Evolutionary conservation across 2,888 invertebrate genomes (phyloP).

Genomic region (Nymphalis urticae): DNA sequence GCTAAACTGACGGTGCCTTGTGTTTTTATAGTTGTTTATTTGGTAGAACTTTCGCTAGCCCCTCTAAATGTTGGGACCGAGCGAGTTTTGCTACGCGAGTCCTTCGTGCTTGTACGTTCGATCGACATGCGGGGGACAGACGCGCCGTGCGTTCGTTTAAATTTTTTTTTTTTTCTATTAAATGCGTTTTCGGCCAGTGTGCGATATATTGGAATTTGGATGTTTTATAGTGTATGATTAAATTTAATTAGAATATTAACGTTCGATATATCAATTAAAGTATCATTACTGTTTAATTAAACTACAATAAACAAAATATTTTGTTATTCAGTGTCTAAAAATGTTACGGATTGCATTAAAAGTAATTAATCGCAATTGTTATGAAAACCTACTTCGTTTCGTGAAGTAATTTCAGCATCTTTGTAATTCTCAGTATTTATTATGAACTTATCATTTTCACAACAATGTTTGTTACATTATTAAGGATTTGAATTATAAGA

Average conservation of each 20-base stretch:
- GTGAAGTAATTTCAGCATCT: too few species aligned
- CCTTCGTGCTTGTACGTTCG: slow-evolving; percentile 73
- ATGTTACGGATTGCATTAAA: too few species aligned
- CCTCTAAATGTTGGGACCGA: slow-evolving; percentile 65
- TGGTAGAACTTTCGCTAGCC: slow-evolving; percentile 78
- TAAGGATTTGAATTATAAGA: too few species aligned
- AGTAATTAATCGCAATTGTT: too few species aligned
- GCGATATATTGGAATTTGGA: slow-evolving; percentile 16
- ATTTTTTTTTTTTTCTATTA: not conserved
- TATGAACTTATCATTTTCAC: too few species aligned
- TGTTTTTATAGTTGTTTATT: slow-evolving; percentile 80
- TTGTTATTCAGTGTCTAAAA: too few species aligned
- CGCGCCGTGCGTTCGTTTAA: slow-evolving; percentile 59
- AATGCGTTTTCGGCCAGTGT: slow-evolving; percentile 27
- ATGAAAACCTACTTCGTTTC: too few species aligned
- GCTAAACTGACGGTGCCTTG: slow-evolving; percentile 61
- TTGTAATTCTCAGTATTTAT: too few species aligned
- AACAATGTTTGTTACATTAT: too few species aligned
- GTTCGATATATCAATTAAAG: not conserved
- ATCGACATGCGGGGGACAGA: slow-evolving; percentile 58
- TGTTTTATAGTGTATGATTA: slow-evolving; percentile 18
- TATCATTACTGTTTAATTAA: not conserved
- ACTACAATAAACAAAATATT: too few species aligned
- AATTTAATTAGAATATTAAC: slow-evolving; percentile 2
- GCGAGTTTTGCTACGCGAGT: slow-evolving; percentile 54